phyloP scores from a whole-genome alignment of 2,797 vertebrate genomes.

The Coracias cyanogaster region DNA sequence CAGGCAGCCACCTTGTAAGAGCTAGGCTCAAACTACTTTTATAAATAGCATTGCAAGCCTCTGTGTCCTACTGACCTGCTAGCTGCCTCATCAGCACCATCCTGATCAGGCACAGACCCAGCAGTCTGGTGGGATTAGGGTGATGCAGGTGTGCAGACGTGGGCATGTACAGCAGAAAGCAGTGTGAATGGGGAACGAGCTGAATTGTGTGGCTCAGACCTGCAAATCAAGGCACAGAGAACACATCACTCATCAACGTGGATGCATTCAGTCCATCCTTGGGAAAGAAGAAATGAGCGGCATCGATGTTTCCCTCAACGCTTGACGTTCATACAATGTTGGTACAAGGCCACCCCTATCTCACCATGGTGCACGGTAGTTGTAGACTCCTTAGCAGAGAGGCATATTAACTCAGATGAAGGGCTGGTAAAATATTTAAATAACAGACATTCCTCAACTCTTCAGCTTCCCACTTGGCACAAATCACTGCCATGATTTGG shows the following conservation, averaged over 20 bases:
- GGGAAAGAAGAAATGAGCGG: not conserved
- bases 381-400: not conserved
- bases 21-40: not conserved
- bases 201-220: not conserved
- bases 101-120: not conserved
- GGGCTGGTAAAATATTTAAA: conserved; percentile 54
- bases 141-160: not conserved
- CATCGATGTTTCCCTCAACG: not conserved
- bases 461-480: conserved; percentile 44
- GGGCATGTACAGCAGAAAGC: not conserved
- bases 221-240: not conserved
- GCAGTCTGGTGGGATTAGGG: not conserved
- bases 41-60: not conserved
- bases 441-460: conserved; percentile 33
- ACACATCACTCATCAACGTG: rapidly evolving
- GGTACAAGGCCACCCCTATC: not conserved
- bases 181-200: not conserved
- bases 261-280: not conserved
- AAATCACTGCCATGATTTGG: conserved; percentile 11
- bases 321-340: not conserved
- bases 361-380: not conserved
- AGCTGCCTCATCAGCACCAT: not conserved
- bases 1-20: not conserved
- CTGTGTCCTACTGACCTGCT: not conserved
- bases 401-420: conserved; percentile 7